phyloP scores from a whole-genome alignment of 2,797 vertebrate species.

The Esox masquinongy region DNA sequence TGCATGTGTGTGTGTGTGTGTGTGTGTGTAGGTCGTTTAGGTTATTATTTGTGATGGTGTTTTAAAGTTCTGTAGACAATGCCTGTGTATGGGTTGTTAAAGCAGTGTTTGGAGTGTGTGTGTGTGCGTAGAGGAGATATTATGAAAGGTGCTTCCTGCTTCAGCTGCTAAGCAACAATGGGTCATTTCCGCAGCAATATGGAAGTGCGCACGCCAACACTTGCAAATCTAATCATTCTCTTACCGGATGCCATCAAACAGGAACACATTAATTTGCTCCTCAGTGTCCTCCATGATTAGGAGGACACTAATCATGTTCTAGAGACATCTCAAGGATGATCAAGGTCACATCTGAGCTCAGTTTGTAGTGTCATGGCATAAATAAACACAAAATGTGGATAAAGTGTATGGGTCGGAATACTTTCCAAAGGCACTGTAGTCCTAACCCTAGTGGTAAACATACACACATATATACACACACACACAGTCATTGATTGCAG shows the following conservation, averaged over 20 bases:
- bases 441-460: conserved; percentile 22
- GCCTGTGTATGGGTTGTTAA: too few relatives aligned
- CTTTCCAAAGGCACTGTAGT: too few relatives aligned
- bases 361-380: too few relatives aligned
- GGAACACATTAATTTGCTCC: conserved; percentile 62
- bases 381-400: too few relatives aligned
- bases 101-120: conserved; percentile 48
- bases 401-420: too few relatives aligned
- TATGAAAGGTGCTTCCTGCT: conserved; percentile 80
- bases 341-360: too few relatives aligned
- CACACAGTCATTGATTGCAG: conserved; percentile 28
- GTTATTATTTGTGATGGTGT: conserved; percentile 35
- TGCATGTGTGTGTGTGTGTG: not conserved
- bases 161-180: conserved; percentile 71
- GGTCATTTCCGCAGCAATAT: conserved; percentile 70
- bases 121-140: conserved; percentile 47
- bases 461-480: conserved; percentile 12
- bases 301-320: too few relatives aligned
- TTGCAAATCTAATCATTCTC: conserved; percentile 73
- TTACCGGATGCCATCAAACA: conserved; percentile 55
- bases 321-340: too few relatives aligned
- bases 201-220: conserved; percentile 72
- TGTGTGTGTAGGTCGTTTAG: not conserved
- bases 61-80: conserved; percentile 34
- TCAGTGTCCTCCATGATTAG: too few relatives aligned